Conservation (phyloP, 2,888 invertebrate genomes). For the Pegoplata infirma region DNA sequence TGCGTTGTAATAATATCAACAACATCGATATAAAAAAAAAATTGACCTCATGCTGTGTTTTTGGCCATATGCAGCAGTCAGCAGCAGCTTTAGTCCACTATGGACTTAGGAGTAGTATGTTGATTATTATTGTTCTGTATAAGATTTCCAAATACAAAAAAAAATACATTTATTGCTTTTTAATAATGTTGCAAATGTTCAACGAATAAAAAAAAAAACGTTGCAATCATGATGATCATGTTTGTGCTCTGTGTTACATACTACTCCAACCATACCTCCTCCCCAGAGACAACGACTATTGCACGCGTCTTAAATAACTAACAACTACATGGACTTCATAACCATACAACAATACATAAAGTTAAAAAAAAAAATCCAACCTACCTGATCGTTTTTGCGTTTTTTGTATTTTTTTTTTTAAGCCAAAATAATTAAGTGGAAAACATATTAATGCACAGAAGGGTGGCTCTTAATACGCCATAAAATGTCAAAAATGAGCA, state of each 20-base stretch:
- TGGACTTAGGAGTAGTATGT: constrained; percentile 6
- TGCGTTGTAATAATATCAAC: constrained; percentile 67
- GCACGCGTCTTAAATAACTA: constrained; percentile 56
- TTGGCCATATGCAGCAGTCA: constrained; percentile 39
- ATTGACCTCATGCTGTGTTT: constrained; percentile 69
- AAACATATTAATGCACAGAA: constrained; percentile 71
- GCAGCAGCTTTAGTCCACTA: background rate
- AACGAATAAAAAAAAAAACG: background rate
- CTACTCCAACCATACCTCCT: background rate
- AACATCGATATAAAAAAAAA: constrained; percentile 65
- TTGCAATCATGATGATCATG: constrained; percentile 24
- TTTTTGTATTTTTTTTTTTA: constrained; percentile 17
- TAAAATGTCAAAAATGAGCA: constrained; percentile 64
- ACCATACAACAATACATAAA: constrained; percentile 22
- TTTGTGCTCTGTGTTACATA: background rate
- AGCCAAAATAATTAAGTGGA: constrained; percentile 74
- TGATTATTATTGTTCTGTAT: constrained; percentile 55
- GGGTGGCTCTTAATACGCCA: constrained; percentile 65
- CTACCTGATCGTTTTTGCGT: constrained; percentile 54
- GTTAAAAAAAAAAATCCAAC: constrained; percentile 28
- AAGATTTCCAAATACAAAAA: constrained; percentile 26
- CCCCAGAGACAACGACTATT: constrained; percentile 42
- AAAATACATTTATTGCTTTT: constrained; percentile 73
- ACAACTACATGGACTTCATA: background rate
- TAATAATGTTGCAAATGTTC: constrained; percentile 70